Base-by-base conservation (phyloP, 2,113 vertebrate genomes). In the Hippolais icterina region DNA sequence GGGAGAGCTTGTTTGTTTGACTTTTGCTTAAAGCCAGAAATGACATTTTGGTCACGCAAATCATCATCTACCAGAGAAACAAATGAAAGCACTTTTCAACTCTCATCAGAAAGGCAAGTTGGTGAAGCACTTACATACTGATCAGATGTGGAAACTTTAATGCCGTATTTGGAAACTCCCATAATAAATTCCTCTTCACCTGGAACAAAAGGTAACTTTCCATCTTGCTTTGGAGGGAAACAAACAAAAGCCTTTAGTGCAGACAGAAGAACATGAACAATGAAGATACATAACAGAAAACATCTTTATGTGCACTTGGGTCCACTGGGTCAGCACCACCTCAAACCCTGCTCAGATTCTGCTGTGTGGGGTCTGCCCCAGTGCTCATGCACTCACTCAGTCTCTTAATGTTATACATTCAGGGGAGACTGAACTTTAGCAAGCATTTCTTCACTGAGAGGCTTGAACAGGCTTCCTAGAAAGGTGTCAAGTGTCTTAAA, bases 131-230 rank as follows among this genome's bases (percentile, higher is more conserved):
- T 99, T 98, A 99, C 99, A 98, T 98, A 99, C 91, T 99, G 99
- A 96, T 99, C 99, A 85, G 98, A 97, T 0, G 99, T 99, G 37
- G 98, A 99, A 42, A 99, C 99, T 98, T 99, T 99, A 93, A 99
- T 98, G 28, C 99, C 99, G 0, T 99, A 98, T 97, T 99, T 99
- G 65, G 99, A 99, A 89, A 99, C 99, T 49, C 98, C 98, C 97
- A 99, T 98, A 74, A 99, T 98, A 97, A 99, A 98, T 90, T 99
- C 99, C 96, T 99, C 99, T 68, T 99, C 99, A 96, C 98, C 97
- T 15, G 99, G 99, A 78, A 99, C 98, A 94, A 99, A 99, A 41
- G 99, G 99, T 96, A 99, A 97, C 97, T 99, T 99, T 98, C 99
- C 99, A 88, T 99, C 98, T 99, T 99, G 99, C 99, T 99, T 97